Evolutionary conservation across 2,888 invertebrate species (phyloP), one percentile per base, ranked within the genome.

Genomic region (Ophion ellenae): DNA sequence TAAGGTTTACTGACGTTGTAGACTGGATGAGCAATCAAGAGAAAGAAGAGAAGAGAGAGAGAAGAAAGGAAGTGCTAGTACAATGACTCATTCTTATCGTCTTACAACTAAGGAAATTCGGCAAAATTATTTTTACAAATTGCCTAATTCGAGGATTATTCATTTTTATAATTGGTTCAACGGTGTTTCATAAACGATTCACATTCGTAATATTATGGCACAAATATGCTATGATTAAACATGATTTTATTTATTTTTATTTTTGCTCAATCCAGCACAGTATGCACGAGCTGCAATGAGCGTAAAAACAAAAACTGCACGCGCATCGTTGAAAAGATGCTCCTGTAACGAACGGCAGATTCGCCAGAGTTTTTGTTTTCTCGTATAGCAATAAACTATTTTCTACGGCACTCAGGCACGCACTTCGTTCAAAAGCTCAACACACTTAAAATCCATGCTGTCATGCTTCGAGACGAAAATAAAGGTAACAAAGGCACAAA

Each of bases 1-100:
- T 86, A 92, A 92, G 85, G 89, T 86, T 87, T 87, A 86, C 85
- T 88, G 87, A 84, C 85, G 81, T 88, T 88, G 83, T 77, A 81
- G 78, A 80, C 45, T 83, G 80, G 40, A 69, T 57, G 64, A 79
- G 75, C 28, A 76, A 70, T 66, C 9, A 59, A 40, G 28, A 40
- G 5, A 24, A 59, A 57, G 28, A 36, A 14, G 32, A 45, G 57
- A 64, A 64, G 5, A 36, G 1, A 45, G 10, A 17, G 14, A 80
- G 32, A 70, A 71, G 61, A 73, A 64, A 57, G 28, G 66, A 66
- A 71, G 28, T 67, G 64, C 66, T 80, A 67, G 79, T 79, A 67
- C 14, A 71, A 71, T 28, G 53, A 81, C 73, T 71, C 28, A 32
- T 63, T 81, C 47, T 77, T 61, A 63, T 81, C 71, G 32, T 69